Base-by-base conservation (phyloP, 2,113 vertebrate species). In the Turdus rufiventris region DNA sequence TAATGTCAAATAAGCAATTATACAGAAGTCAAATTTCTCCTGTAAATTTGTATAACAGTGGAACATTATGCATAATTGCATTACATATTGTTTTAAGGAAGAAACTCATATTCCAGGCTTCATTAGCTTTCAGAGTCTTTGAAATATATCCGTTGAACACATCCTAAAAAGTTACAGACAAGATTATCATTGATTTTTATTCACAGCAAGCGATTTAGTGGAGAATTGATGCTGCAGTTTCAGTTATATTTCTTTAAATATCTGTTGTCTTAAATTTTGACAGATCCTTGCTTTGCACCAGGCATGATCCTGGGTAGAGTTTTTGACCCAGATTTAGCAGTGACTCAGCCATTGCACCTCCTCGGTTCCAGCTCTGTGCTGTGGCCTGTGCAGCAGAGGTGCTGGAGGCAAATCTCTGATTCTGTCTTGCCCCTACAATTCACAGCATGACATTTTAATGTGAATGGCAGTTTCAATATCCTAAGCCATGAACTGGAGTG, bases 1-100 rank as follows among this genome's bases (percentile, higher is more conserved):
- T 88, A 73, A 91, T 94, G 94, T 95, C 94, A 96, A 94, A 94
- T 94, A 95, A 95, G 86, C 91, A 97, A 97, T 96, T 96, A 94
- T n/a, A 87, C 23, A 77, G 93, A 93, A 95, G 90, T 95, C 81
- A 94, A 85, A 95, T 71, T 96, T 94, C 88, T 85, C 77, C 67
- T 86, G 79, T 87, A 94, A 95, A 97, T 96, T 83, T 94, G 81
- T 91, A 95, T 79, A 71, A 78, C 63, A 68, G 71, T 45, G 84
- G 63, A 96, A 94, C 88, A 91, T 96, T 96, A 89, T 82, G 74
- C 68, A 71, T 97, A 96, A 97, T 97, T 93, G 94, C 0, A 3
- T 96, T 93, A 86, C 78, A 73, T 88, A 93, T 78, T 60, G 65
- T 95, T 97, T 93, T 93, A 96, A 96, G 82, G 88, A 95, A 90